These are phyloP conservation scores for Corythaeola cristata DNA, from an alignment of 2,113 vertebrate genomes.

Conservation along the genomic window DNA sequence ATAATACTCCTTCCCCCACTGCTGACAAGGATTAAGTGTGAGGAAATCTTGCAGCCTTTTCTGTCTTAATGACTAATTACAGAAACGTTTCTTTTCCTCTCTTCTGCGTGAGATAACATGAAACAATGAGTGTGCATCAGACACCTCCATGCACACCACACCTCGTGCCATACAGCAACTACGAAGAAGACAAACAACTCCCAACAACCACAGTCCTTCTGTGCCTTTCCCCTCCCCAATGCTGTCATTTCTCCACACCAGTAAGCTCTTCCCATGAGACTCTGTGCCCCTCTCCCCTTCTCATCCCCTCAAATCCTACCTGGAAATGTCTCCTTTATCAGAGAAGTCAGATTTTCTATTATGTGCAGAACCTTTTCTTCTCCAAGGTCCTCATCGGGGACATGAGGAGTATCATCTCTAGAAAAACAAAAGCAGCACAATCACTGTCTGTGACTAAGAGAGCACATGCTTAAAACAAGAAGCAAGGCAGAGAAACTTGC, in stretches of 20 bases:
- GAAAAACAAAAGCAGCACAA: not conserved
- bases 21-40: not conserved
- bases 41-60: not conserved
- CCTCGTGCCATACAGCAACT: not conserved
- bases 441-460: not conserved
- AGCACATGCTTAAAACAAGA: not conserved
- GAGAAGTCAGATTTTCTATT: slow-evolving; percentile 81
- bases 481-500: not conserved
- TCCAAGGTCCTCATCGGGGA: slow-evolving; percentile 83
- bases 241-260: not conserved
- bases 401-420: slow-evolving; percentile 94
- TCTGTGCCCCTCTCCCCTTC: not conserved
- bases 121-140: not conserved
- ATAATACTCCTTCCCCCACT: rapidly evolving
- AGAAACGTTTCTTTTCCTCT: not conserved
- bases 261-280: not conserved
- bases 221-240: not conserved
- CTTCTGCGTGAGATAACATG: not conserved
- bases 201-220: not conserved
- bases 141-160: rapidly evolving
- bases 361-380: slow-evolving; percentile 84
- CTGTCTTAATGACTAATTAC: not conserved
- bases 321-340: slow-evolving; percentile 86
- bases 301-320: slow-evolving; percentile 65
- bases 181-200: not conserved